These are phyloP conservation scores for Clavelina lepadiformis DNA, from an alignment of 23 tunicate species.

Conservation along the genomic window DNA sequence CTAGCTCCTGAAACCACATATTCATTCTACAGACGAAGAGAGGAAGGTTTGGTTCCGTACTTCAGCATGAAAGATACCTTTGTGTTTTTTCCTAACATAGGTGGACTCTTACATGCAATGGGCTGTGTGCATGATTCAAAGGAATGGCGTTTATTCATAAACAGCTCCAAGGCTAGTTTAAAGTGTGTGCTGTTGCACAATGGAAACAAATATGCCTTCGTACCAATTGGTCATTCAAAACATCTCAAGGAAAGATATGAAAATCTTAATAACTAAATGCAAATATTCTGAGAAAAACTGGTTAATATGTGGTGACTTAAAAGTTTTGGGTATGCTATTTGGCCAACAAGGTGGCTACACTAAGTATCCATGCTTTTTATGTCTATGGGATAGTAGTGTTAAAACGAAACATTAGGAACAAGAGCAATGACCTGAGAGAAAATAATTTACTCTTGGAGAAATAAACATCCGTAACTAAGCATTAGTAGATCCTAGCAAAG, in stretches of 20 bases:
- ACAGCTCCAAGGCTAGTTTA: constrained; percentile 13
- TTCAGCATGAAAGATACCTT: constrained; percentile 2
- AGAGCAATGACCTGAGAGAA: constrained; percentile 9
- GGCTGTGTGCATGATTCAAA: constrained; percentile 10
- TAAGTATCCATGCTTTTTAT: constrained; percentile 10
- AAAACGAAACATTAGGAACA: constrained; percentile 3
- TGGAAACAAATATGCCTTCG: constrained; percentile 13
- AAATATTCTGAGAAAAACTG: constrained; percentile 2
- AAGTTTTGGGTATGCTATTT: constrained; percentile 9
- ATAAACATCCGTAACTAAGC: constrained; percentile 3
- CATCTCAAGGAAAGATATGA: constrained; percentile 18
- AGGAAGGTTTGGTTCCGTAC: constrained; percentile 10
- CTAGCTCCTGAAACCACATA: constrained; percentile 11
- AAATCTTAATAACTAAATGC: constrained; percentile 7
- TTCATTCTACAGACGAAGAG: constrained; percentile 14
- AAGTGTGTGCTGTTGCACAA: constrained; percentile 20
- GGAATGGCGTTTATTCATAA: constrained; percentile 9
- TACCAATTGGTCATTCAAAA: constrained; percentile 7
- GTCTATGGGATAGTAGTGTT: constrained; percentile 7
- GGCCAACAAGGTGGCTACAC: constrained; percentile 10
- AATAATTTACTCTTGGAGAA: constrained; percentile 8
- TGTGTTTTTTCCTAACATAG: neutral
- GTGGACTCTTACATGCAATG: constrained; percentile 9
- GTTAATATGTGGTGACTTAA: constrained; percentile 19
- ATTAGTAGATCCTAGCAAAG: neutral